Evolutionary conservation across 2,797 vertebrate species (phyloP).

Genomic region (Pogonophryne albipinna): DNA sequence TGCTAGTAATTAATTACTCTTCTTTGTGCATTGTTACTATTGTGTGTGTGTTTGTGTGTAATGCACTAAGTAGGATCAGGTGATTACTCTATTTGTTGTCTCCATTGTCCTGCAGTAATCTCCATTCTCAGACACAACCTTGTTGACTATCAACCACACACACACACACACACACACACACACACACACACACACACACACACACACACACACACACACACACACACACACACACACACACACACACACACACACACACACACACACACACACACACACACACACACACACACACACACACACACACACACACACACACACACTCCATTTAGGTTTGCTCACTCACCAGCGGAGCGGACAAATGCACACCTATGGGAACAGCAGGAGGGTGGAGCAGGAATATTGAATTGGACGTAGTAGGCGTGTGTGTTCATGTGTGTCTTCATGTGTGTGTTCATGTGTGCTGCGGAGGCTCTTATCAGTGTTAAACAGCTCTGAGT

Average conservation of each 20-base stretch:
- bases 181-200: too few species aligned
- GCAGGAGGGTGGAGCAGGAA: constrained; percentile 35
- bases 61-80: background rate
- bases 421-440: constrained; percentile 57
- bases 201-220: background rate
- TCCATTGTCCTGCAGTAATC: constrained; percentile 51
- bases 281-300: background rate
- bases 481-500: constrained; percentile 54
- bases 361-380: constrained; percentile 53
- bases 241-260: background rate
- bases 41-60: background rate
- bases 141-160: constrained; percentile 27
- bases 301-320: background rate
- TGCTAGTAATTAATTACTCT: background rate
- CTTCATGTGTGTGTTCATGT: constrained; percentile 34
- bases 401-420: constrained; percentile 30
- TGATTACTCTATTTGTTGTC: constrained; percentile 22
- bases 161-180: background rate
- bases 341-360: constrained; percentile 31
- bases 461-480: constrained; percentile 53
- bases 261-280: background rate
- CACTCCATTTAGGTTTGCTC: constrained; percentile 25
- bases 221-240: background rate
- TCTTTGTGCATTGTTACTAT: background rate
- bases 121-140: constrained; percentile 23